Conservation (phyloP, 2,888 invertebrate genomes). For the Limnephilus rhombicus region DNA sequence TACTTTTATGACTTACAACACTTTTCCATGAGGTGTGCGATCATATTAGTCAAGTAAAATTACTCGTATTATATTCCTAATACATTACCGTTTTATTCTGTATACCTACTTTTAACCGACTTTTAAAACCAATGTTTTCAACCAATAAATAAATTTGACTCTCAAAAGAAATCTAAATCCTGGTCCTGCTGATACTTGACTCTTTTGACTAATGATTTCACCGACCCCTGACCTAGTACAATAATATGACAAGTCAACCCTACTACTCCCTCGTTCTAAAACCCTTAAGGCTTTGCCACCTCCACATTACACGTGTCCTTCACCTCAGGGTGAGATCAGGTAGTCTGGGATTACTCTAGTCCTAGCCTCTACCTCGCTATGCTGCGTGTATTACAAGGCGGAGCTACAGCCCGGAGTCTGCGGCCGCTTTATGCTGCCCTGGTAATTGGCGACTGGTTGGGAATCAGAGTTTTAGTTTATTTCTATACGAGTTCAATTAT, state of each 20-base stretch:
- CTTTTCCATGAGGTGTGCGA: no score
- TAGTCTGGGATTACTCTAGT: neutral
- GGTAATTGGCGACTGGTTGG: neutral
- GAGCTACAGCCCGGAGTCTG: neutral
- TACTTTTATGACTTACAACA: no score
- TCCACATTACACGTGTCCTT: conserved; percentile 1
- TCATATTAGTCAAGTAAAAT: no score
- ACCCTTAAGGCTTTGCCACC: neutral
- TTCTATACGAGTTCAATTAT: neutral
- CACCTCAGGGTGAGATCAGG: neutral
- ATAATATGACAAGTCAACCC: neutral
- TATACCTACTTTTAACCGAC: no score
- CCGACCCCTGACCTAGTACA: neutral
- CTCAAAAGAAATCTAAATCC: no score
- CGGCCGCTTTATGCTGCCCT: neutral
- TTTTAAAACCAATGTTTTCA: no score
- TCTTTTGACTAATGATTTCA: no score
- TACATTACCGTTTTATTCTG: no score
- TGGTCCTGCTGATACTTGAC: no score
- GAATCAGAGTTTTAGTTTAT: neutral
- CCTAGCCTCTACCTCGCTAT: neutral
- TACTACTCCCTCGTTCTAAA: neutral
- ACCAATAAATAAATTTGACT: no score
- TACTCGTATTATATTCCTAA: no score
- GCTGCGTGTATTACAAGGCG: neutral